phyloP scores from a whole-genome alignment of 2,888 invertebrate species.

The Polydrusus cervinus region DNA sequence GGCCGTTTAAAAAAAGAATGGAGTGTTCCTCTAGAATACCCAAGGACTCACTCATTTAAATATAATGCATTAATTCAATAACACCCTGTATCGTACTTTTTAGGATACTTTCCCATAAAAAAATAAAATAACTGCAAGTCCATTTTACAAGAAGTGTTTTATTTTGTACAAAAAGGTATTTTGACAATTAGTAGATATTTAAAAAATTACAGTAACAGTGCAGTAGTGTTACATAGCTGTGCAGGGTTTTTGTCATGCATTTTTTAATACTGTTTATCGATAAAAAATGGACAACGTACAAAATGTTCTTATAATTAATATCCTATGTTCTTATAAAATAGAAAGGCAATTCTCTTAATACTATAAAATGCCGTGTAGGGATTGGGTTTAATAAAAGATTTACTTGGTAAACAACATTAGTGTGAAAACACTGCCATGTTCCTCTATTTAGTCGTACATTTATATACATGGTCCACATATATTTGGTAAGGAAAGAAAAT shows the following conservation, averaged over 20 bases:
- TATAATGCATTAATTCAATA: too few species aligned
- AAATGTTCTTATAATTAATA: conserved; percentile 46
- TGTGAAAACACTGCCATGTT: background rate
- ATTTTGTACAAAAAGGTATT: conserved; percentile 51
- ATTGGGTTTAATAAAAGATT: conserved; percentile 29
- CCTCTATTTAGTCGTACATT: conserved; percentile 20
- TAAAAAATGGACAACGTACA: conserved; percentile 54
- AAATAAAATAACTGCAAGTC: too few species aligned
- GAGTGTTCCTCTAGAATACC: too few species aligned
- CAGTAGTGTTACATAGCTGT: conserved; percentile 49
- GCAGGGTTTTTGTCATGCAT: conserved; percentile 44
- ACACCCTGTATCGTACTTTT: too few species aligned
- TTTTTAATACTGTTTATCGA: conserved; percentile 46
- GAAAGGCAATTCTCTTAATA: conserved; percentile 50
- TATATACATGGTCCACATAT: conserved; percentile 35
- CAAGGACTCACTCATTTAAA: too few species aligned
- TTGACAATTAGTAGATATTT: conserved; percentile 43
- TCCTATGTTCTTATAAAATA: conserved; percentile 50
- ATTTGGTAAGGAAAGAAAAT: conserved; percentile 14
- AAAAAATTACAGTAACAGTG: conserved; percentile 50
- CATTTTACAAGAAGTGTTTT: conserved; percentile 42
- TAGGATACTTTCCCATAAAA: too few species aligned
- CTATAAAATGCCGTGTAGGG: conserved; percentile 42
- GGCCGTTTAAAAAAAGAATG: too few species aligned
- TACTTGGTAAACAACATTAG: background rate